Evolutionary conservation across 2,797 vertebrate species (phyloP).

Genomic region (Gymnothorax reevesii): DNA sequence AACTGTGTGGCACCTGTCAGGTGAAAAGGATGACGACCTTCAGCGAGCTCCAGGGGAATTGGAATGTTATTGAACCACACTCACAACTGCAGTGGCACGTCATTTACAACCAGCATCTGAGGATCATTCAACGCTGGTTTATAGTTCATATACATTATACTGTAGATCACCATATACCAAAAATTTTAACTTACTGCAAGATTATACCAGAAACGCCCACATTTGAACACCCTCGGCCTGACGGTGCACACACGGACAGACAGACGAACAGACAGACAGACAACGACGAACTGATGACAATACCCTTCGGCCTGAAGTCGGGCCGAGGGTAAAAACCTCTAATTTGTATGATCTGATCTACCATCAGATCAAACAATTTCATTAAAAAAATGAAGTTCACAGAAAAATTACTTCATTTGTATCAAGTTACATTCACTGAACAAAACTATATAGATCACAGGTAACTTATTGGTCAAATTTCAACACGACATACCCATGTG

Average conservation of each 20-base stretch:
- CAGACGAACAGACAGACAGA: too few species aligned
- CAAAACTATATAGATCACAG: background rate
- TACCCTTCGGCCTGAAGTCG: too few species aligned
- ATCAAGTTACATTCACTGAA: slow-evolving; percentile 1
- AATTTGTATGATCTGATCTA: background rate
- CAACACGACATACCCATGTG: background rate
- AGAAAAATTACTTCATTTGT: background rate
- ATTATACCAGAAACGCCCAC: too few species aligned
- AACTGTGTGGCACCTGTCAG: background rate
- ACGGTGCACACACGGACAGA: too few species aligned
- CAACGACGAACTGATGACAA: too few species aligned
- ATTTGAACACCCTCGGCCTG: too few species aligned
- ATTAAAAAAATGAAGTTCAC: background rate
- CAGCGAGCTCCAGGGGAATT: background rate
- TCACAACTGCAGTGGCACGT: background rate
- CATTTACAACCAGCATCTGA: background rate
- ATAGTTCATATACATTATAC: background rate
- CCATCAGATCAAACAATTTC: background rate
- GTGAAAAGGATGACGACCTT: background rate
- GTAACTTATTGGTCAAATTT: background rate
- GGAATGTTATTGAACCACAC: background rate
- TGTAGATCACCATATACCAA: background rate
- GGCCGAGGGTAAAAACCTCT: too few species aligned
- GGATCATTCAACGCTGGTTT: background rate
- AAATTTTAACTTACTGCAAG: background rate